phyloP scores from a whole-genome alignment of 2,113 vertebrate genomes.

The Xenopus borealis region DNA sequence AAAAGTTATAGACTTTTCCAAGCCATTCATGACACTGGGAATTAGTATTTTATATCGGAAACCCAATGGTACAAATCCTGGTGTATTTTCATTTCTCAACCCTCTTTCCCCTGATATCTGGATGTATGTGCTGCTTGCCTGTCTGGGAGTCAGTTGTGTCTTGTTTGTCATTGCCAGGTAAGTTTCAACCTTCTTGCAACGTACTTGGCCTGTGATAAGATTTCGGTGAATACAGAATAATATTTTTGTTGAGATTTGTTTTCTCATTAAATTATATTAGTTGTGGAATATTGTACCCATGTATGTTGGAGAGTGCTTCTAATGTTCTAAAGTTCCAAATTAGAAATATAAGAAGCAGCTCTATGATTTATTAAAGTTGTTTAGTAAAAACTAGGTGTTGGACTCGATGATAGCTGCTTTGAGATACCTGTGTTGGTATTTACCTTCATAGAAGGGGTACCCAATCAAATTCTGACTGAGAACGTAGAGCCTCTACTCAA shows the following conservation, averaged over 20 bases:
- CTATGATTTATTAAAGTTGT: too few species aligned
- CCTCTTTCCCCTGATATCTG: constrained; percentile 96
- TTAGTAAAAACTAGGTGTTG: too few species aligned
- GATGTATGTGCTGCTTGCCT: constrained; percentile 96
- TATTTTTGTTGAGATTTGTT: not conserved
- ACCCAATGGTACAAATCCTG: constrained; percentile 94
- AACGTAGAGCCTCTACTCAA: too few species aligned
- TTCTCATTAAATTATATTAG: not conserved
- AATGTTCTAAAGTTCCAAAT: too few species aligned
- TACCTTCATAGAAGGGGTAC: too few species aligned
- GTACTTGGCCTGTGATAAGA: not conserved
- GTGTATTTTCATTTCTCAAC: constrained; percentile 94
- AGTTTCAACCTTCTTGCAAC: constrained; percentile 33
- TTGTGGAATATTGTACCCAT: too few species aligned
- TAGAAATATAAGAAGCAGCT: too few species aligned
- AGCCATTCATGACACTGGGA: constrained; percentile 96
- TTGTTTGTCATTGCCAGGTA: constrained; percentile 98
- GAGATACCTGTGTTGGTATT: too few species aligned
- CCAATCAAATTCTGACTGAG: too few species aligned
- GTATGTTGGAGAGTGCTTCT: too few species aligned
- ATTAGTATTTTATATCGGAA: constrained; percentile 97
- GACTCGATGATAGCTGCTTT: too few species aligned
- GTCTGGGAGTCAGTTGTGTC: constrained; percentile 95
- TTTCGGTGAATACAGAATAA: not conserved
- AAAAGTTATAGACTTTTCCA: constrained; percentile 97